Evolutionary conservation across 1,140 invertebrate species (phyloP).

Genomic region (Mizuhopecten yessoensis): DNA sequence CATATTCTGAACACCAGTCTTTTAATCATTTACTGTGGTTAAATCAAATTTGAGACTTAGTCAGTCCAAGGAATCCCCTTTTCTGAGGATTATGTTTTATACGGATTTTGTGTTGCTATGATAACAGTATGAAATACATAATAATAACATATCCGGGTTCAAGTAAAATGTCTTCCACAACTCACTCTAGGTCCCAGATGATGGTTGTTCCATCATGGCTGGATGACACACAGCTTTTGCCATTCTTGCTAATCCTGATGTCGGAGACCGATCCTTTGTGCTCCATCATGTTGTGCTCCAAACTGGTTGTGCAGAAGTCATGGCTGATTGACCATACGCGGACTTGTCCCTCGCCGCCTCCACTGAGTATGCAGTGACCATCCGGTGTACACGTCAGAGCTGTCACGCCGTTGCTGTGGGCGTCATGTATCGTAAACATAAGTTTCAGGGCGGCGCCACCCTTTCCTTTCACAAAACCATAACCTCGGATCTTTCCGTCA

Average conservation of each 20-base stretch:
- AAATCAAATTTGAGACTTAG: no score
- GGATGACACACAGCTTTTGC: constrained; percentile 92
- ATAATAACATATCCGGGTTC: no score
- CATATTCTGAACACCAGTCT: no score
- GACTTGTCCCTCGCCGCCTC: constrained; percentile 92
- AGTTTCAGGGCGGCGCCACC: not conserved
- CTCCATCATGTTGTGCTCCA: constrained; percentile 89
- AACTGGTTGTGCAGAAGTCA: constrained; percentile 58
- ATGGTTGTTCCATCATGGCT: constrained; percentile 95
- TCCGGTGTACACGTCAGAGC: constrained; percentile 90
- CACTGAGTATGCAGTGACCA: constrained; percentile 89
- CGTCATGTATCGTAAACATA: constrained; percentile 92
- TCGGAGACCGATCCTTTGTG: constrained; percentile 94
- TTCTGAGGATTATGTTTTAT: no score
- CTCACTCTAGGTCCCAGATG: constrained; percentile 91
- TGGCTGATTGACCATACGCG: constrained; percentile 72
- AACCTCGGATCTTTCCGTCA: constrained; percentile 89
- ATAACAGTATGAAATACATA: no score
- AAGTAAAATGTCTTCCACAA: no score
- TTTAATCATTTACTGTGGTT: no score
- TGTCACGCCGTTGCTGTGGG: constrained; percentile 93
- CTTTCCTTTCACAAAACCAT: constrained; percentile 80
- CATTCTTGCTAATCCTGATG: constrained; percentile 90
- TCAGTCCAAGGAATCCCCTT: no score
- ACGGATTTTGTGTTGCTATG: no score